Percentiles rank a stretch among this genome's conserved stretches.
Conservation (phyloP, 2,888 invertebrate genomes). For the Stenodera caucasica region DNA sequence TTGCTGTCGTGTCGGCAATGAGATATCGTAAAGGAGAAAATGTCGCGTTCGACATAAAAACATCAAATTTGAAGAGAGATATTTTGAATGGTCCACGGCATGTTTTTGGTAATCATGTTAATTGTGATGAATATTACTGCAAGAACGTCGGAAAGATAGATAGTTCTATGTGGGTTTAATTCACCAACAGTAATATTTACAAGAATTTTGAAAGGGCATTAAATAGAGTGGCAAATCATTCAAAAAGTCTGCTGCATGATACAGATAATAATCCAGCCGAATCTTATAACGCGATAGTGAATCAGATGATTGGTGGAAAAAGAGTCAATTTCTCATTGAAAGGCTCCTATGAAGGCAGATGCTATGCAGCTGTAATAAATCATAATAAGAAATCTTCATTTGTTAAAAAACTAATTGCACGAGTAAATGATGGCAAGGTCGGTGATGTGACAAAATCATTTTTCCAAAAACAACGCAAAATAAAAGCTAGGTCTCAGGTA, state of each 20-base stretch:
- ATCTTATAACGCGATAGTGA: conserved; percentile 41
- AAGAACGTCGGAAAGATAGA: background rate
- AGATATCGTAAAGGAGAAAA: background rate
- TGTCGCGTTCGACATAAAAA: background rate
- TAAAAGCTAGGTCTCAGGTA: background rate
- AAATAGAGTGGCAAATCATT: conserved; percentile 17
- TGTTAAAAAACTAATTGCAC: conserved; percentile 2
- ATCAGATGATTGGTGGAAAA: conserved; percentile 28
- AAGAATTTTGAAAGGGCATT: background rate
- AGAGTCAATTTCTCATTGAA: no score
- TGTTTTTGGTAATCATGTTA: background rate
- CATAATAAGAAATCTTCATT: conserved; percentile 33
- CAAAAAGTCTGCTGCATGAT: conserved; percentile 34
- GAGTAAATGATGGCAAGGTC: background rate
- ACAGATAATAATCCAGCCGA: conserved; percentile 44
- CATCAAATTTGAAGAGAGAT: background rate
- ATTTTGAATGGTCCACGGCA: background rate
- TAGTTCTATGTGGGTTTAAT: background rate
- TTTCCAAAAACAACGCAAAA: background rate
- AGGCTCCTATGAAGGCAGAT: conserved; percentile 43
- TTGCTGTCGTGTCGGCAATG: background rate
- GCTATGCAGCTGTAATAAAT: conserved; percentile 41
- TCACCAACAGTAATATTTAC: background rate
- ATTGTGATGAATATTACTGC: conserved; percentile 10
- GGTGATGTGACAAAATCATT: background rate